Percentiles rank a stretch among this genome's conserved stretches.
Evolutionary conservation across 2,113 vertebrate genomes (phyloP).

Genomic region (Tauraco erythrolophus): DNA sequence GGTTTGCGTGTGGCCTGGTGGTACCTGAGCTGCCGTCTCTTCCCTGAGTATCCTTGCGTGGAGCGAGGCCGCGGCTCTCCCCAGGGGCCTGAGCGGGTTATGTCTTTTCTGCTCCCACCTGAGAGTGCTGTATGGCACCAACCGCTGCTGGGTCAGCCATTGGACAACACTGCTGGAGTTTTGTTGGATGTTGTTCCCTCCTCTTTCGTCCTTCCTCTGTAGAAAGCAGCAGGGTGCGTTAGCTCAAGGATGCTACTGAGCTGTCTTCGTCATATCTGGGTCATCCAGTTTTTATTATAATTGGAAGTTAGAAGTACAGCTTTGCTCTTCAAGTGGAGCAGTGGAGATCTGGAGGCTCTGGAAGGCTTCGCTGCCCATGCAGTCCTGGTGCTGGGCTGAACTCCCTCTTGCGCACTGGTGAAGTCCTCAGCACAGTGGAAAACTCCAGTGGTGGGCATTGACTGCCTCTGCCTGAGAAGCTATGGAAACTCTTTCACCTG

Average conservation of each 20-base stretch:
- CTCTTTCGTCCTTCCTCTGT: not conserved
- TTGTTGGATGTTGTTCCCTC: fast-evolving
- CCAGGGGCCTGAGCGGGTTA: fast-evolving
- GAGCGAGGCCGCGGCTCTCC: fast-evolving
- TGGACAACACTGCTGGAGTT: fast-evolving
- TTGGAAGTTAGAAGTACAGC: not conserved
- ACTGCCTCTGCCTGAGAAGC: not conserved
- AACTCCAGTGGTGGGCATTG: not conserved
- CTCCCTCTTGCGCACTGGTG: fast-evolving
- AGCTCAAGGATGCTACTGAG: not conserved
- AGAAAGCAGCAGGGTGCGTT: fast-evolving
- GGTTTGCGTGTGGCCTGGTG: fast-evolving
- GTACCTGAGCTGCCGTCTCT: fast-evolving
- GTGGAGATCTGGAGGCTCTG: not conserved
- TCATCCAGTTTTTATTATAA: fast-evolving
- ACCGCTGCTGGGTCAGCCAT: fast-evolving
- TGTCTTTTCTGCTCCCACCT: fast-evolving
- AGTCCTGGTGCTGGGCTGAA: fast-evolving
- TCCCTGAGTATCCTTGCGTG: fast-evolving
- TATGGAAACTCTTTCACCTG: too few species aligned
- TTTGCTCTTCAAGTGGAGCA: not conserved
- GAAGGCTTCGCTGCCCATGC: fast-evolving
- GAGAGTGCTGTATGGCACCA: fast-evolving
- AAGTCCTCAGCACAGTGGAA: not conserved
- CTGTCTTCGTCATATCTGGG: not conserved